phyloP scores from a whole-genome alignment of 2,797 vertebrate genomes.

The Hipposideros larvatus region DNA sequence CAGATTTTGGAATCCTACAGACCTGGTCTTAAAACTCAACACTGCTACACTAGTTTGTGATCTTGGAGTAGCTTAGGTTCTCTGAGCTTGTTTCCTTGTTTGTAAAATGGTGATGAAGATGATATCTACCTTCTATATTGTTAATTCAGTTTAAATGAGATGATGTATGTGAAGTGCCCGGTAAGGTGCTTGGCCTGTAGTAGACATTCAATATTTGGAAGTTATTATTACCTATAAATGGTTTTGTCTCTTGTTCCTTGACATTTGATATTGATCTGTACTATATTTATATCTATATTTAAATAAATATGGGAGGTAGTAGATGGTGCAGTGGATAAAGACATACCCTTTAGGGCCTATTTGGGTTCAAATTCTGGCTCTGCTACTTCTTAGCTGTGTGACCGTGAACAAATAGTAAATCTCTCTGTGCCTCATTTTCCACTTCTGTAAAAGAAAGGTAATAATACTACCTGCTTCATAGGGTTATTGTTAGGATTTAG shows the following conservation, averaged over 20 bases:
- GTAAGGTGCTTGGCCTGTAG: background rate
- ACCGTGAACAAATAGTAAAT: background rate
- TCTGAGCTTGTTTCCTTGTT: constrained; percentile 23
- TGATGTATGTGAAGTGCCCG: constrained; percentile 14
- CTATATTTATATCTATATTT: background rate
- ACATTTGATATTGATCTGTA: background rate
- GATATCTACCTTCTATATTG: background rate
- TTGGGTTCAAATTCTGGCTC: background rate
- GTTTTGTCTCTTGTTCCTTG: constrained; percentile 13
- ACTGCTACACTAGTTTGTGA: background rate
- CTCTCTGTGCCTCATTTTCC: constrained; percentile 22
- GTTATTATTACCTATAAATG: constrained; percentile 19
- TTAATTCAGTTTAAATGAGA: constrained; percentile 58
- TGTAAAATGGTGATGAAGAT: background rate
- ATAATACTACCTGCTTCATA: background rate
- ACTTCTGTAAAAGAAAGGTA: background rate
- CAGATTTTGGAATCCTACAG: constrained; percentile 34
- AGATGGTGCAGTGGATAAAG: background rate
- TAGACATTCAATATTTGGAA: constrained; percentile 41
- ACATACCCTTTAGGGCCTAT: background rate
- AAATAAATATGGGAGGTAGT: constrained; percentile 39
- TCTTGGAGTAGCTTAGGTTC: background rate
- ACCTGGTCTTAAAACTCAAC: background rate
- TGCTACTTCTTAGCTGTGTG: background rate
- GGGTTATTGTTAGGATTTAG: constrained; percentile 12